Percentiles rank a stretch among this genome's conserved stretches.
These are phyloP conservation scores for Tinea semifulvella DNA, from an alignment of 2,888 invertebrate genomes.

Conservation along the genomic window DNA sequence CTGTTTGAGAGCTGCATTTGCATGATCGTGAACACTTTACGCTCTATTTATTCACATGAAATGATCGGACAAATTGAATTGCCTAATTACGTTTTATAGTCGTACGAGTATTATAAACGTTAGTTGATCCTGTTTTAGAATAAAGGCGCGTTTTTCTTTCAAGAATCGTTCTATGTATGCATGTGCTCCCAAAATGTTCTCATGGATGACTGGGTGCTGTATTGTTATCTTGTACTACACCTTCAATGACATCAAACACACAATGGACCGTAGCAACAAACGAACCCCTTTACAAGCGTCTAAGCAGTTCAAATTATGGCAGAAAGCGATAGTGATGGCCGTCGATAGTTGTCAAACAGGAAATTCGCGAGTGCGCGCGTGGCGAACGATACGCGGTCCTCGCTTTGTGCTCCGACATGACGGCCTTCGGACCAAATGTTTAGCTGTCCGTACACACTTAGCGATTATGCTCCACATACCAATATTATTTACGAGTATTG, in stretches of 20 bases:
- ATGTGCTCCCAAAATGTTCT: slow-evolving; percentile 4
- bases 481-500: slow-evolving; percentile 50
- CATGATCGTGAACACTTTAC: slow-evolving; percentile 43
- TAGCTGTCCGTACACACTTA: slow-evolving; percentile 30
- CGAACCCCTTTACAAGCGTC: slow-evolving; percentile 56
- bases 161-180: background rate
- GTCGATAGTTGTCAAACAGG: slow-evolving; percentile 66
- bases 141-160: background rate
- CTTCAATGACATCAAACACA: slow-evolving; percentile 10
- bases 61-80: slow-evolving; percentile 51
- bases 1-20: slow-evolving; percentile 35
- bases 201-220: slow-evolving; percentile 4
- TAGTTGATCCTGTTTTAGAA: slow-evolving; percentile 9
- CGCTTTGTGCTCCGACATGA: slow-evolving; percentile 39
- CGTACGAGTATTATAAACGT: slow-evolving; percentile 1
- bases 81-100: slow-evolving; percentile 36
- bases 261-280: slow-evolving; percentile 40
- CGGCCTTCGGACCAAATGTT: slow-evolving; percentile 57
- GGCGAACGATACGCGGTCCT: slow-evolving; percentile 49
- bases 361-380: slow-evolving; percentile 57
- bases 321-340: slow-evolving; percentile 66
- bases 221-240: slow-evolving; percentile 9
- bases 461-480: slow-evolving; percentile 33
- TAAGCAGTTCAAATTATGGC: slow-evolving; percentile 35
- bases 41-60: slow-evolving; percentile 53